A percentile compares a stretch with the other conserved stretches of the same genome.
Evolutionary conservation across 2,113 vertebrate species (phyloP).

Genomic region (Suncus etruscus): DNA sequence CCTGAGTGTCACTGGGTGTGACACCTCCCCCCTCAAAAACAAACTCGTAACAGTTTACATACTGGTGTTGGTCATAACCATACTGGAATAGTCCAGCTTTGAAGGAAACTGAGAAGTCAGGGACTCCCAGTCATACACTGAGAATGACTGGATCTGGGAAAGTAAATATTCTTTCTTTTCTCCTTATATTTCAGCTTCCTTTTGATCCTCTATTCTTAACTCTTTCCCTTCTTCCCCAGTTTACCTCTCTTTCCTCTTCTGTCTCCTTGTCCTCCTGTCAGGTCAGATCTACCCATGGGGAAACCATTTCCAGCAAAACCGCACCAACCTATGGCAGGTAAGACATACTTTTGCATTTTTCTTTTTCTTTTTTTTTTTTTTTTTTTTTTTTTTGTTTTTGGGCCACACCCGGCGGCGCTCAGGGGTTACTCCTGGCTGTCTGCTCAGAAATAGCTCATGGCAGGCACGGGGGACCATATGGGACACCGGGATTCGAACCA

Average conservation of each 20-base stretch:
- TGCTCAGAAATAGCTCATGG: too few species aligned
- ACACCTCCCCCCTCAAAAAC: too few species aligned
- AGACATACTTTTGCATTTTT: slow-evolving; percentile 27
- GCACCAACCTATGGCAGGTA: slow-evolving; percentile 98
- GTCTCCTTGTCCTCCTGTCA: slow-evolving; percentile 77
- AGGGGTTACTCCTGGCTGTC: too few species aligned
- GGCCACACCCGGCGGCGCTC: too few species aligned
- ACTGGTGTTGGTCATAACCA: not conserved
- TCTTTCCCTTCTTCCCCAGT: too few species aligned
- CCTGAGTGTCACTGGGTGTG: too few species aligned
- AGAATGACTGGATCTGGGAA: not conserved
- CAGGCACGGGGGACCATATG: too few species aligned
- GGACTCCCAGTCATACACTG: not conserved
- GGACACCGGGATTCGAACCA: too few species aligned
- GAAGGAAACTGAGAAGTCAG: not conserved
- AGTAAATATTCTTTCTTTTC: not conserved
- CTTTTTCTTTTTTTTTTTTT: too few species aligned
- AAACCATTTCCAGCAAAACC: slow-evolving; percentile 94
- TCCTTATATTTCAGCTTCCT: too few species aligned
- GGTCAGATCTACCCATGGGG: slow-evolving; percentile 96
- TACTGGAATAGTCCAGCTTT: not conserved
- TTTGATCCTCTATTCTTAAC: too few species aligned
- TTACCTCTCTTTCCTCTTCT: not conserved
- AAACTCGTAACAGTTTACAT: not conserved
- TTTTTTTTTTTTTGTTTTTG: too few species aligned